These are phyloP conservation scores for Tetrao urogallus DNA, from an alignment of 2,113 vertebrate species.

Conservation along the genomic window DNA sequence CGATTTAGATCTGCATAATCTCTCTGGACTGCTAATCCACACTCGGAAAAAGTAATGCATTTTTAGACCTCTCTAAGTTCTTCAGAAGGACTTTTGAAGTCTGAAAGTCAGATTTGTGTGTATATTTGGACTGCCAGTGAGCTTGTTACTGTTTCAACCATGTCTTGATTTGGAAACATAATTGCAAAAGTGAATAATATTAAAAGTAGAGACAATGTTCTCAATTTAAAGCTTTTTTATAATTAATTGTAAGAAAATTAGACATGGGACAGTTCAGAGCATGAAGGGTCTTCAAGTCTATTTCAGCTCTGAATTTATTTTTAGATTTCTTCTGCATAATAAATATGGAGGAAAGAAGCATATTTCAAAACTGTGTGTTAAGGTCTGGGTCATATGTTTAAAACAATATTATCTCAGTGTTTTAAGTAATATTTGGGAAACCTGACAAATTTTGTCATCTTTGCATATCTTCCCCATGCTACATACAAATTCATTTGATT, in stretches of 20 bases:
- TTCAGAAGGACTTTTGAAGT: conserved; percentile 55
- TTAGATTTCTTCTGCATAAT: neutral
- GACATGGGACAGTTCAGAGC: neutral
- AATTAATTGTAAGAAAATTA: neutral
- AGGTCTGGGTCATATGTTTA: neutral
- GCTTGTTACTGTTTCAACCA: neutral
- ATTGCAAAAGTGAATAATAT: neutral
- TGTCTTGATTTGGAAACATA: neutral
- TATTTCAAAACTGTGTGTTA: neutral
- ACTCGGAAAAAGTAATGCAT: neutral
- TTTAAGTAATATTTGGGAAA: neutral
- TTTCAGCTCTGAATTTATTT: conserved; percentile 7
- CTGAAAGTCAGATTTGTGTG: conserved; percentile 29
- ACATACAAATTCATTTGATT: neutral
- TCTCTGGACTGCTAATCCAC: conserved; percentile 1
- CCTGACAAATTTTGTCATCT: neutral
- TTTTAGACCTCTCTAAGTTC: conserved; percentile 37
- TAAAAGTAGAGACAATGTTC: neutral
- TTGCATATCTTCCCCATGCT: neutral
- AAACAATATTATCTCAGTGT: neutral
- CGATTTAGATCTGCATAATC: conserved; percentile 48
- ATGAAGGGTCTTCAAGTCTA: neutral
- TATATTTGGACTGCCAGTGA: neutral
- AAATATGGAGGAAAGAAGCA: neutral
- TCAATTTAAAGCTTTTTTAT: neutral